Evolutionary conservation across 1,140 invertebrate species (phyloP), one percentile per base, ranked within the genome.

Genomic region (Formica exsecta): DNA sequence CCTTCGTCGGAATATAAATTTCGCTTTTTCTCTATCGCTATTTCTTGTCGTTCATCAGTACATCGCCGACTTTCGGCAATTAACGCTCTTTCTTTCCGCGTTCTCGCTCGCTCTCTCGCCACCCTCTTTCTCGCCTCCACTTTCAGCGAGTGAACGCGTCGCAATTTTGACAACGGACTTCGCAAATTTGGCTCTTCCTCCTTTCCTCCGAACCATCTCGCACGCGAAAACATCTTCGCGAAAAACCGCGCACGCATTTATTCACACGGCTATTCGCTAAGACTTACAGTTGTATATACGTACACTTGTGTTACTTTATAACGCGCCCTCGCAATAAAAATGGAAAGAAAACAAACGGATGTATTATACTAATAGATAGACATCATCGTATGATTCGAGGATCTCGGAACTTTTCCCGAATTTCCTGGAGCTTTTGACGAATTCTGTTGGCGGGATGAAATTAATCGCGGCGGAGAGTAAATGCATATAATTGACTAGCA

Each of bases 281-380:
- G 38, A 11, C 62, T 80, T 57, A 62, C 19, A 83, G 48, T 90
- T 84, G 86, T 88, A 85, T 70, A 38, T 85, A 76, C 75, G 61
- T 59, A 54, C 16, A 51, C 48, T 44, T 80, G 64, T 22, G 64
- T 22, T 77, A 65, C 32, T 29, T 80, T 22, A 86, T 83, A 83
- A 91, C 74, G 61, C 71, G 80, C 48, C 59, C 64, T 76, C 29
- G 81, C 79, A 79, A 87, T 19, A n/a, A 51, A 41, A 73, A 73
- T n/a, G 4, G 22, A 71, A 73, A 57, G 8, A 85, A 89, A 89
- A 83, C 76, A 88, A 89, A 83, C 73, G 77, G 87, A 62, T 65
- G 76, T 85, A 85, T 88, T 76, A 71, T 86, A 86, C 48, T 25
- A 16, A 51, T 51, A 66, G 74, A 86, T 87, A 90, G 74, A 90